phyloP scores from a whole-genome alignment of 2,113 vertebrate species.

The Microtus oregoni region DNA sequence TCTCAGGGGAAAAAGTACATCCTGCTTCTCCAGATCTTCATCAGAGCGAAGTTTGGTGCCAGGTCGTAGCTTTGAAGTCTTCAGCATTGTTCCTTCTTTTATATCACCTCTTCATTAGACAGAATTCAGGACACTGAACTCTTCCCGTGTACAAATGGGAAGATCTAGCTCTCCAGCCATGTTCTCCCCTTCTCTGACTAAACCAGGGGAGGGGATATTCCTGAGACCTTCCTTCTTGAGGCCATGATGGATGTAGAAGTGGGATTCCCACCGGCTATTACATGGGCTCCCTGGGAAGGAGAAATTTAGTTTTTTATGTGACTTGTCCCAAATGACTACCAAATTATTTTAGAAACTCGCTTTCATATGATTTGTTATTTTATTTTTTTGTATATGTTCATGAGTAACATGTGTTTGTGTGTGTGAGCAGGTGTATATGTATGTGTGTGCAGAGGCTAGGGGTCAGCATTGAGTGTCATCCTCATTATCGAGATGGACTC shows the following conservation, averaged over 20 bases:
- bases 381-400: neutral
- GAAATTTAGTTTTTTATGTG: neutral
- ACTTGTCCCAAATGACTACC: neutral
- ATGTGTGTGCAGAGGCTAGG: neutral
- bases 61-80: neutral
- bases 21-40: neutral
- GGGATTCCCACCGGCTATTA: neutral
- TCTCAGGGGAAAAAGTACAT: neutral
- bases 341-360: neutral
- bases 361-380: conserved; percentile 23
- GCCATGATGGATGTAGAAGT: neutral
- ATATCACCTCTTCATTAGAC: neutral
- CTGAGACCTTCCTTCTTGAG: neutral
- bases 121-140: neutral
- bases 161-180: neutral
- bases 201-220: neutral
- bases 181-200: neutral
- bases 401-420: neutral
- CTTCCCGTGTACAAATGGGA: neutral
- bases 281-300: neutral
- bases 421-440: neutral
- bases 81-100: neutral
- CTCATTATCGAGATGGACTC: neutral
- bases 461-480: neutral
- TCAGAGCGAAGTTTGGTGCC: neutral